phyloP scores from a whole-genome alignment of 2,888 invertebrate species.

The Drosophila formosana region DNA sequence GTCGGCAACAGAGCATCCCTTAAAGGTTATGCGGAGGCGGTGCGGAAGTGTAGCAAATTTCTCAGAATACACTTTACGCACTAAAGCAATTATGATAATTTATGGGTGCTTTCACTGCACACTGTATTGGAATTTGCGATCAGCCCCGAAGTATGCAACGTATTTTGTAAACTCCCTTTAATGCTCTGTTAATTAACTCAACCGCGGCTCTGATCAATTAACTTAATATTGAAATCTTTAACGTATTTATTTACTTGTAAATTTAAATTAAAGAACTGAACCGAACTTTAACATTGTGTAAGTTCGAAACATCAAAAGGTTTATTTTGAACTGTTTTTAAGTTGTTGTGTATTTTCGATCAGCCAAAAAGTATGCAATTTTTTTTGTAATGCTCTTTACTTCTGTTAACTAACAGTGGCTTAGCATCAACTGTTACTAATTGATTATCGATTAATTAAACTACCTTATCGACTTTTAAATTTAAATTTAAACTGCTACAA shows the following conservation, averaged over 20 bases:
- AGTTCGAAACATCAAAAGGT: no score
- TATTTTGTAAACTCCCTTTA: not conserved
- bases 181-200: not conserved
- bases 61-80: constrained; percentile 17
- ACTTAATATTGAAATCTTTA: not conserved
- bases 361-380: constrained; percentile 11
- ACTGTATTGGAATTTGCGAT: not conserved
- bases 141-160: constrained; percentile 12
- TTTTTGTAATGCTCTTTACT: not conserved
- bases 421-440: not conserved
- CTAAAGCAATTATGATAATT: constrained; percentile 1
- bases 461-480: not conserved
- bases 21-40: constrained; percentile 33
- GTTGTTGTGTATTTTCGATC: not conserved
- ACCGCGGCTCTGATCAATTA: not conserved
- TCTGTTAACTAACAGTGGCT: no score
- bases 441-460: not conserved
- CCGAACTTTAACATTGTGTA: no score
- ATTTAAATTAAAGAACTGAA: no score
- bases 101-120: not conserved
- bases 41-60: constrained; percentile 21
- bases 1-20: not conserved
- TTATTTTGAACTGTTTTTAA: no score
- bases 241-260: no score
- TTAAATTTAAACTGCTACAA: not conserved